phyloP scores from a whole-genome alignment of 2,113 vertebrate genomes.

The Struthidea cinerea region DNA sequence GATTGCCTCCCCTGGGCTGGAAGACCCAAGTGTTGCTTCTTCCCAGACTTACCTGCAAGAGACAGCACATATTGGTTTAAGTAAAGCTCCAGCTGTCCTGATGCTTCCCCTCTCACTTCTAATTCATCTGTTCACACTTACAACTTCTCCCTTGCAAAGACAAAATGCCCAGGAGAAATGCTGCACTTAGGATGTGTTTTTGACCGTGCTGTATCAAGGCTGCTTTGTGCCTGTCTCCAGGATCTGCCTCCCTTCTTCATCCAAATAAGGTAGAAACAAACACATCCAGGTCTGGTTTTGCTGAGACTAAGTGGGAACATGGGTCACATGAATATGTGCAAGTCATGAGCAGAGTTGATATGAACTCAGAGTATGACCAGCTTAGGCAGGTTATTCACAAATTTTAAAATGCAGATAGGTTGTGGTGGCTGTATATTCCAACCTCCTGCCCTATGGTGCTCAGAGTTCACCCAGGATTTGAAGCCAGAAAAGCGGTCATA shows the following conservation, averaged over 20 bases:
- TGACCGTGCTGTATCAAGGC: neutral
- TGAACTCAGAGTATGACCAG: neutral
- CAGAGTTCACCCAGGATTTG: neutral
- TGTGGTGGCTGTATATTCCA: neutral
- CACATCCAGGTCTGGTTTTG: neutral
- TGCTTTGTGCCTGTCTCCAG: neutral
- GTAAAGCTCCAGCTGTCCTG: constrained; percentile 6
- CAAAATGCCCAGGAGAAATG: neutral
- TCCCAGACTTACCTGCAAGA: neutral
- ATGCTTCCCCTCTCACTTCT: constrained; percentile 13
- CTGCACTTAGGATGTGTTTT: neutral
- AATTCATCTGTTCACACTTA: constrained; percentile 44
- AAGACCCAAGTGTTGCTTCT: neutral
- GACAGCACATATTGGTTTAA: neutral
- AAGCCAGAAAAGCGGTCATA: neutral
- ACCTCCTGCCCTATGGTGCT: neutral
- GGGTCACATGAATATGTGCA: neutral
- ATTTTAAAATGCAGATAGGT: neutral
- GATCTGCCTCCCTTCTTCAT: neutral
- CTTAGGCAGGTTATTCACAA: neutral
- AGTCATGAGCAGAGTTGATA: neutral
- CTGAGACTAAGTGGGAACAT: neutral
- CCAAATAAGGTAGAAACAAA: neutral
- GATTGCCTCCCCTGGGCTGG: neutral
- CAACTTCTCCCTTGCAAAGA: neutral